Percentiles rank a stretch among this genome's conserved stretches.
Evolutionary conservation across 1,140 invertebrate genomes (phyloP).

Genomic region (Polypedilum pembai): DNA sequence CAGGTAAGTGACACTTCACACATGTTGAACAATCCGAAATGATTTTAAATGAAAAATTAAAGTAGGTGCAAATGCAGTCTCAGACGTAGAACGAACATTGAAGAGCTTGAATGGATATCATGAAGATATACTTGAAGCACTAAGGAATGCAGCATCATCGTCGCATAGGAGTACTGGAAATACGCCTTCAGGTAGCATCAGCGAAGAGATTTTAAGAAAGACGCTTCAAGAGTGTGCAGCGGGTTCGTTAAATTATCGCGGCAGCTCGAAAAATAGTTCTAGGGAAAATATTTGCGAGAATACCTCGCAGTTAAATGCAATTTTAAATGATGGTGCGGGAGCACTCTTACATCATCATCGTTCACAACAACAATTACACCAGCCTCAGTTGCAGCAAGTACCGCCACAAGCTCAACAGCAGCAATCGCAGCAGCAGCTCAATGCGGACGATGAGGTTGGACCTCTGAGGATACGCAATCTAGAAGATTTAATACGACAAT

Average conservation of each 20-base stretch:
- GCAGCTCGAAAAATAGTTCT: slow-evolving; percentile 46
- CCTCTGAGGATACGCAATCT: slow-evolving; percentile 78
- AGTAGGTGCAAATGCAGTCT: slow-evolving; percentile 51
- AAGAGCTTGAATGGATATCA: slow-evolving; percentile 88
- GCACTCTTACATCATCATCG: slow-evolving; percentile 41
- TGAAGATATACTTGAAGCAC: slow-evolving; percentile 80
- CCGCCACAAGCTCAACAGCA: slow-evolving; percentile 43
- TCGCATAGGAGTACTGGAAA: slow-evolving; percentile 53
- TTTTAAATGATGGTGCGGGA: slow-evolving; percentile 39
- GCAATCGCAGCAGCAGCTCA: slow-evolving; percentile 38
- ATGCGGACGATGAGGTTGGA: slow-evolving; percentile 63
- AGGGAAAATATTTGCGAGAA: slow-evolving; percentile 59
- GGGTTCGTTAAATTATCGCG: slow-evolving; percentile 46
- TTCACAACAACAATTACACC: slow-evolving; percentile 40
- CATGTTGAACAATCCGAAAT: neutral
- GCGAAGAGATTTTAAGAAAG: slow-evolving; percentile 55
- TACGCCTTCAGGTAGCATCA: slow-evolving; percentile 52
- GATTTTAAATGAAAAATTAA: slow-evolving; percentile 57
- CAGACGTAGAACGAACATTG: slow-evolving; percentile 72
- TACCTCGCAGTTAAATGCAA: slow-evolving; percentile 41
- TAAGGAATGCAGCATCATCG: slow-evolving; percentile 66
- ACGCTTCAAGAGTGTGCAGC: slow-evolving; percentile 57
- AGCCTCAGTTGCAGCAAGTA: slow-evolving; percentile 37
- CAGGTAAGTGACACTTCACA: slow-evolving; percentile 47
- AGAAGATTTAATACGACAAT: slow-evolving; percentile 81